phyloP scores from a whole-genome alignment of 2,797 vertebrate species.

The Steatocranus sp. region DNA sequence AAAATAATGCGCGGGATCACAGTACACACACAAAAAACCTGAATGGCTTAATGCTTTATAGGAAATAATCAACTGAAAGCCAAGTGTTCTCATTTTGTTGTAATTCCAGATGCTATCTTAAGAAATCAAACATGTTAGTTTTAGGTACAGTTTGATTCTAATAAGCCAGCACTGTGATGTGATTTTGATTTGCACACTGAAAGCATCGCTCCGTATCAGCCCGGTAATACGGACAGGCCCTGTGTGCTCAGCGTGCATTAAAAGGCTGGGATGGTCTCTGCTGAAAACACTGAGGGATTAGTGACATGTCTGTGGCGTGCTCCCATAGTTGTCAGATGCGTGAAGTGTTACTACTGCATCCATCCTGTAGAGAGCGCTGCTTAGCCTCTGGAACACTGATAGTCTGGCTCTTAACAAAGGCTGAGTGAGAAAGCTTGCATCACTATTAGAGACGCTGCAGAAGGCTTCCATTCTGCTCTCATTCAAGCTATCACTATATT shows the following conservation, averaged over 20 bases:
- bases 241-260: constrained; percentile 14
- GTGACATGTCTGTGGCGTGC: constrained; percentile 33
- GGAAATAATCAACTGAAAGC: background rate
- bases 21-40: background rate
- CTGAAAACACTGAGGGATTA: constrained; percentile 26
- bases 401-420: constrained; percentile 60
- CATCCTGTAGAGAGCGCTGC: constrained; percentile 62
- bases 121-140: background rate
- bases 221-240: background rate
- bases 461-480: constrained; percentile 17
- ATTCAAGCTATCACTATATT: constrained; percentile 34
- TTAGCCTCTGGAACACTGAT: constrained; percentile 71
- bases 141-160: background rate
- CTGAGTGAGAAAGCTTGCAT: constrained; percentile 24
- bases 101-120: background rate
- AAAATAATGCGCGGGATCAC: background rate
- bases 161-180: constrained; percentile 48
- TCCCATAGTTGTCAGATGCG: constrained; percentile 66
- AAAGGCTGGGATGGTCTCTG: constrained; percentile 28
- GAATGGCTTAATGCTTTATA: background rate
- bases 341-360: constrained; percentile 70
- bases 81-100: background rate
- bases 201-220: constrained; percentile 4
- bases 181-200: constrained; percentile 26
- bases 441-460: constrained; percentile 20